These are phyloP conservation scores for Dichetophora obliterata DNA, from an alignment of 2,888 invertebrate genomes.

Conservation along the genomic window DNA sequence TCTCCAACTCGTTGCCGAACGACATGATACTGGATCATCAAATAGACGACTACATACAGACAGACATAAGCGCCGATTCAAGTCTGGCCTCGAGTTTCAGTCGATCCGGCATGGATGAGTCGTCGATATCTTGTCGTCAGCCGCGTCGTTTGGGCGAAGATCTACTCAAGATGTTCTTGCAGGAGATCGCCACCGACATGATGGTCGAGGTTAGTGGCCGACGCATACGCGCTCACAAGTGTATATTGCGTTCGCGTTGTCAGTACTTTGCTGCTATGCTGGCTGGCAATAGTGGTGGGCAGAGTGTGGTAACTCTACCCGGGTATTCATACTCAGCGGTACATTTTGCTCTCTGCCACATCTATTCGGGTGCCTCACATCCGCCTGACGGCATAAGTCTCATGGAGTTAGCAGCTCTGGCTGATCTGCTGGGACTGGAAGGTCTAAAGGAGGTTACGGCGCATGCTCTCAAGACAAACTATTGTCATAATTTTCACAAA, in stretches of 20 bases:
- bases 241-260: constrained; percentile 90
- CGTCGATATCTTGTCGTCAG: constrained; percentile 70
- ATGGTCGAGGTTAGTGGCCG: constrained; percentile 86
- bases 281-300: constrained; percentile 84
- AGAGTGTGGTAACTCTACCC: constrained; percentile 87
- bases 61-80: constrained; percentile 73
- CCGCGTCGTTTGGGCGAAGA: constrained; percentile 85
- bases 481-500: constrained; percentile 95
- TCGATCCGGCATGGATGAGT: constrained; percentile 73
- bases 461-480: constrained; percentile 87
- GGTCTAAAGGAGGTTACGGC: constrained; percentile 93
- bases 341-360: constrained; percentile 92
- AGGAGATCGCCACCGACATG: constrained; percentile 91
- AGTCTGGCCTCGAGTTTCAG: constrained; percentile 74
- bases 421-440: constrained; percentile 91
- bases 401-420: constrained; percentile 87
- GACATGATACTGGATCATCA: constrained; percentile 63
- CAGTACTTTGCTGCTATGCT: constrained; percentile 94
- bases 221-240: constrained; percentile 89
- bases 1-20: constrained; percentile 68
- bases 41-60: constrained; percentile 69
- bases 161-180: constrained; percentile 89
- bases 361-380: constrained; percentile 92
- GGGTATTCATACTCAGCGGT: constrained; percentile 87
- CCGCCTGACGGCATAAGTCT: constrained; percentile 89